Percentiles rank a stretch among this genome's conserved stretches.
These are phyloP conservation scores for Thaumetopoea pityocampa DNA, from an alignment of 1,140 invertebrate genomes.

Conservation along the genomic window DNA sequence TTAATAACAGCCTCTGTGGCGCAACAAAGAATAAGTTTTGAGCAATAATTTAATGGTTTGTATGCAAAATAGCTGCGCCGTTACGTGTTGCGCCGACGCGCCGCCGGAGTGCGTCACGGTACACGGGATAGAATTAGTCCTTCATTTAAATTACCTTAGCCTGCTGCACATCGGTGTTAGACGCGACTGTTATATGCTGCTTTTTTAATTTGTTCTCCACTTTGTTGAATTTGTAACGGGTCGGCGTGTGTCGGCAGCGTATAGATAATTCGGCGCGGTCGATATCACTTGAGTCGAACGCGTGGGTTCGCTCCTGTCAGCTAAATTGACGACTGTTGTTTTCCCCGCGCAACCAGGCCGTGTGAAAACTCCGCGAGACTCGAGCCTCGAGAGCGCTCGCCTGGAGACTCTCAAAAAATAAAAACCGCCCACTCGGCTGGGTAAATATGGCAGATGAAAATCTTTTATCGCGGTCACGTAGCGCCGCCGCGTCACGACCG, in stretches of 20 bases:
- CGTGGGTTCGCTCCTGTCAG: too few relatives aligned
- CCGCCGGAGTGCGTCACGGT: conserved; percentile 64
- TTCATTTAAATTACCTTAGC: conserved; percentile 71
- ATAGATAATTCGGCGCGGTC: conserved; percentile 37
- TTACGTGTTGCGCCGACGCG: conserved; percentile 66
- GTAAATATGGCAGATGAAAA: conserved; percentile 75
- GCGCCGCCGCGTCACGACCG: conserved; percentile 67
- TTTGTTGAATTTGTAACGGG: conserved; percentile 42
- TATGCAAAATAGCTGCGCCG: conserved; percentile 72
- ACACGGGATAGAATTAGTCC: conserved; percentile 63
- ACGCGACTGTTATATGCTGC: conserved; percentile 41
- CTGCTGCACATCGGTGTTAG: conserved; percentile 43
- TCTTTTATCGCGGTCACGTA: conserved; percentile 75
- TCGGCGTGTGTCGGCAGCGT: conserved; percentile 37
- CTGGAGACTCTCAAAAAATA: conserved; percentile 66
- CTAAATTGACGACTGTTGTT: too few relatives aligned
- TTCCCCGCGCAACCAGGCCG: conserved; percentile 28
- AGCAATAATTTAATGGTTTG: conserved; percentile 75
- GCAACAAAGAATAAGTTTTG: conserved; percentile 74
- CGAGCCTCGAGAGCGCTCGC: conserved; percentile 40
- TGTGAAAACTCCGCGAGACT: conserved; percentile 61
- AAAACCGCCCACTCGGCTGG: conserved; percentile 71
- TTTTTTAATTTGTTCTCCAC: conserved; percentile 40
- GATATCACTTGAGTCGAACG: conserved; percentile 29
- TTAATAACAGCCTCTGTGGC: conserved; percentile 69